phyloP scores from a whole-genome alignment of 2,888 invertebrate species.

The Philereme transversata region DNA sequence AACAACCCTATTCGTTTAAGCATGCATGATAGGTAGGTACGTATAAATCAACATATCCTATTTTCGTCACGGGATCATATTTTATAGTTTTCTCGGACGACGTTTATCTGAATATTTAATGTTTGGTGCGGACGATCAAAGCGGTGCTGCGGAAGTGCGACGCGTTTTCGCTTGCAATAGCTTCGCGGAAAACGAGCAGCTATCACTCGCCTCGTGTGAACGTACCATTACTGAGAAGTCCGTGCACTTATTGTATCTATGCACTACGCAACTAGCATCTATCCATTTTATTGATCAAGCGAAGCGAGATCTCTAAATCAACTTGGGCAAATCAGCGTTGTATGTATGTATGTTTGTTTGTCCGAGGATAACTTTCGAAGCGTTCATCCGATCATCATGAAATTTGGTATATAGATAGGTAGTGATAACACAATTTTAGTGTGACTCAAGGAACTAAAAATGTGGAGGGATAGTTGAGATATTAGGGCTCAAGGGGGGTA shows the following conservation, averaged over 20 bases:
- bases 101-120: constrained; percentile 35
- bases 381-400: too few species aligned
- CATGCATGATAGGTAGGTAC: constrained; percentile 16
- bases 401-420: too few species aligned
- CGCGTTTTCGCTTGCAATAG: constrained; percentile 62
- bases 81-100: constrained; percentile 33
- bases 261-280: constrained; percentile 9
- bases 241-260: constrained; percentile 52
- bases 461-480: too few species aligned
- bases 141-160: constrained; percentile 49
- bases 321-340: too few species aligned
- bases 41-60: constrained; percentile 27
- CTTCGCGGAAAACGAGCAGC: constrained; percentile 64
- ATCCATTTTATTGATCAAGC: background rate
- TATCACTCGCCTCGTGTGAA: constrained; percentile 53
- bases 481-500: too few species aligned
- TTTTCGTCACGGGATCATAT: constrained; percentile 35
- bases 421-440: too few species aligned
- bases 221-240: constrained; percentile 54
- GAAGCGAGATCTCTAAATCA: too few species aligned
- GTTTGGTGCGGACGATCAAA: constrained; percentile 51
- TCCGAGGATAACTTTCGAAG: too few species aligned
- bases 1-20: constrained; percentile 7
- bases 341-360: too few species aligned
- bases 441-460: too few species aligned